Evolutionary conservation across 2,888 invertebrate genomes (phyloP).

Genomic region (Mythimna albipuncta): DNA sequence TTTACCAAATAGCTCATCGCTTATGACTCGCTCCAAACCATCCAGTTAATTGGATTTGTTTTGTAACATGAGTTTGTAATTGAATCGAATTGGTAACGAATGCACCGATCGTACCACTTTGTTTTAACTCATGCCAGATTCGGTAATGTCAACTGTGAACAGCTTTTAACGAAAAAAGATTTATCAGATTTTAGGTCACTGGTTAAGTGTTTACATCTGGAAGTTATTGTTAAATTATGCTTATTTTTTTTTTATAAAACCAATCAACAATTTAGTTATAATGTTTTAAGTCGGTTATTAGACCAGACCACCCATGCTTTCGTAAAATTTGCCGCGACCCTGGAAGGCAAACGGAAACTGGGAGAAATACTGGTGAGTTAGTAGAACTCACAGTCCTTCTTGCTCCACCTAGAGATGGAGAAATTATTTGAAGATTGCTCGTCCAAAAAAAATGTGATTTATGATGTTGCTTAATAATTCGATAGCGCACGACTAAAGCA

Average conservation of each 20-base stretch:
- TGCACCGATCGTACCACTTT: conserved; percentile 65
- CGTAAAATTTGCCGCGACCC: too few relatives aligned
- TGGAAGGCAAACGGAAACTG: too few relatives aligned
- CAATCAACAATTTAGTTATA: background rate
- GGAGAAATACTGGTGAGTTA: too few relatives aligned
- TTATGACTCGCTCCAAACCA: conserved; percentile 57
- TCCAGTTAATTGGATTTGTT: conserved; percentile 77
- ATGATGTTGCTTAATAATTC: too few relatives aligned
- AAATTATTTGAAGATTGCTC: too few relatives aligned
- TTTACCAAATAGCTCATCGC: conserved; percentile 42
- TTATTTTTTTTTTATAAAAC: conserved; percentile 18
- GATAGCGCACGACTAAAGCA: too few relatives aligned
- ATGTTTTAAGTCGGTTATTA: background rate
- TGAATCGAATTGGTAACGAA: conserved; percentile 81
- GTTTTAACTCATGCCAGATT: conserved; percentile 73
- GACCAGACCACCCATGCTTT: conserved; percentile 32
- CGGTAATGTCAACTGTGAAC: conserved; percentile 65
- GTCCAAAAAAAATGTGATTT: too few relatives aligned
- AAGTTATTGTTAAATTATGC: conserved; percentile 7
- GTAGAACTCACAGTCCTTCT: too few relatives aligned
- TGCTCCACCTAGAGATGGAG: too few relatives aligned
- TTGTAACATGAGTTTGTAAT: conserved; percentile 84
- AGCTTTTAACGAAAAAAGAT: conserved; percentile 42
- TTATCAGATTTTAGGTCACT: conserved; percentile 16
- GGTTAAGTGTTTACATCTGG: conserved; percentile 31